A percentile compares a stretch with the other conserved stretches of the same genome.
Evolutionary conservation across 2,888 invertebrate genomes (phyloP).

Genomic region (Lycia hirtaria): DNA sequence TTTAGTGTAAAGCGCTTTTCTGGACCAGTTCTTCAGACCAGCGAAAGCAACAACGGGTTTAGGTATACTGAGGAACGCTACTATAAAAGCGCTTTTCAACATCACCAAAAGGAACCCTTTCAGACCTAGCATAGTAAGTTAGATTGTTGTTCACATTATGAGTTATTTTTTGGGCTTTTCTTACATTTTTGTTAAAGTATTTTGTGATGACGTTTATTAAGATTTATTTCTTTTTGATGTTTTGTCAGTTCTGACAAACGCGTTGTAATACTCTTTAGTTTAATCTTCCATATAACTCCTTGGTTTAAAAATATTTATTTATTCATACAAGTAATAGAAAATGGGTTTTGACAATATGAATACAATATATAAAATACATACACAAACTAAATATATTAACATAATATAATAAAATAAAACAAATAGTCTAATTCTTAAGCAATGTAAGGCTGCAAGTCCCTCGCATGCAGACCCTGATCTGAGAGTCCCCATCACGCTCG

Average conservation of each 20-base stretch:
- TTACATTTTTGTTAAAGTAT: constrained; percentile 38
- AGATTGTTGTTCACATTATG: constrained; percentile 35
- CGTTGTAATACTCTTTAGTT: background rate
- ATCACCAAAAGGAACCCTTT: constrained; percentile 63
- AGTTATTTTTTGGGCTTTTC: constrained; percentile 35
- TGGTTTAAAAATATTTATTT: no score
- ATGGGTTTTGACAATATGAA: no score
- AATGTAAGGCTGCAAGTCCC: no score
- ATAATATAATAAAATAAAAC: no score
- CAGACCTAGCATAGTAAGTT: constrained; percentile 60
- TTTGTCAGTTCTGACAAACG: constrained; percentile 15
- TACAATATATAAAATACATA: no score
- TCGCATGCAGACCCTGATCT: no score
- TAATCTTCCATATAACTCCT: no score
- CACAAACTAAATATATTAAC: no score
- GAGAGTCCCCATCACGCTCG: no score
- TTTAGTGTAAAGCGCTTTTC: constrained; percentile 66
- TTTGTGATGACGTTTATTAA: constrained; percentile 25
- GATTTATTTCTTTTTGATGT: constrained; percentile 19
- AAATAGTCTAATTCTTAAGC: no score
- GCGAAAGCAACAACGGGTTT: constrained; percentile 67
- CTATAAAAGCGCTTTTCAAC: constrained; percentile 69
- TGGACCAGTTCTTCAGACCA: constrained; percentile 70
- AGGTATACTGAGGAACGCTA: constrained; percentile 70
- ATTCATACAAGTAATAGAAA: no score